phyloP scores from a whole-genome alignment of 1,140 invertebrate genomes.

The Drosophila trapezifrons region DNA sequence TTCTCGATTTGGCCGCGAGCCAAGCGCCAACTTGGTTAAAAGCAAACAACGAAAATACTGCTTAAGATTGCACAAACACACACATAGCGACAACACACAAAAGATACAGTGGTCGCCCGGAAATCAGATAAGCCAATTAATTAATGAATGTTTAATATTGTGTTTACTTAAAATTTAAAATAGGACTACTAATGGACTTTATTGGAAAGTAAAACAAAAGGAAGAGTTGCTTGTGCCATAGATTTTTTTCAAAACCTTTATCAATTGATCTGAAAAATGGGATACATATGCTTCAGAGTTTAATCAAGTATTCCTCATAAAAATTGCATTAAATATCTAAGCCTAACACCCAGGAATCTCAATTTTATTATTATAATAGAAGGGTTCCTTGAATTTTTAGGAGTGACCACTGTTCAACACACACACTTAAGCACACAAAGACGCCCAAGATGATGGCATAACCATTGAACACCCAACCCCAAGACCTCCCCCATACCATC shows the following conservation, averaged over 20 bases:
- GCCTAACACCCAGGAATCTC: background rate
- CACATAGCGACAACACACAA: slow-evolving; percentile 7
- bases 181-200: too few species aligned
- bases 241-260: background rate
- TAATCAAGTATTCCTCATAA: background rate
- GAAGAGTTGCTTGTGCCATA: background rate
- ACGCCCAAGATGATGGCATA: slow-evolving; percentile 41
- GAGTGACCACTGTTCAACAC: slow-evolving; percentile 20
- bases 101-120: slow-evolving; percentile 7
- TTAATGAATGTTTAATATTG: slow-evolving; percentile 2
- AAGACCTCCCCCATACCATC: background rate
- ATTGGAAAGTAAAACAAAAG: background rate
- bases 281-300: too few species aligned
- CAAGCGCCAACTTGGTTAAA: slow-evolving; percentile 66
- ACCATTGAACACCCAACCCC: slow-evolving; percentile 16
- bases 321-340: background rate
- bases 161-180: background rate
- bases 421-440: slow-evolving; percentile 1
- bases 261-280: background rate
- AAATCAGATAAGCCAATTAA: background rate
- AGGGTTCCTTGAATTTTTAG: background rate
- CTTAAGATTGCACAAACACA: slow-evolving; percentile 54
- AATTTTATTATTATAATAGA: background rate
- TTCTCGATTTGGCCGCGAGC: slow-evolving; percentile 63
- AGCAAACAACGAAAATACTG: slow-evolving; percentile 56